Percentiles rank a stretch among this genome's conserved stretches.
phyloP scores from a whole-genome alignment of 2,797 vertebrate genomes.

The Monodelphis domestica region DNA sequence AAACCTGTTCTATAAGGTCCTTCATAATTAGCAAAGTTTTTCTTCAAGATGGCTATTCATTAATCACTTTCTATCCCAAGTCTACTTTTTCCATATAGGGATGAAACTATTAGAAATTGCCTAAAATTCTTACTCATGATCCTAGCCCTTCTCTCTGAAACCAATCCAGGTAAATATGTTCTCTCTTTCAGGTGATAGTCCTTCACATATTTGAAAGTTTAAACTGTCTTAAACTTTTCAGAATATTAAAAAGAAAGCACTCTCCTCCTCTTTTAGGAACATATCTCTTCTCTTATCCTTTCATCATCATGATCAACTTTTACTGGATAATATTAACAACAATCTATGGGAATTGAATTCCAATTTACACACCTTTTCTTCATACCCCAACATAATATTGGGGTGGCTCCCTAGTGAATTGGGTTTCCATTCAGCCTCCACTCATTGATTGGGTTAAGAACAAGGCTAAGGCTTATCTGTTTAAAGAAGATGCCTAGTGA shows the following conservation, averaged over 20 bases:
- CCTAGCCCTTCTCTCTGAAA: not conserved
- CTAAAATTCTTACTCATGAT: not conserved
- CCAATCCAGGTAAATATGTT: not conserved
- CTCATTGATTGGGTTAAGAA: too few species aligned
- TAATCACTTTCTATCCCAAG: not conserved
- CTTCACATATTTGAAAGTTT: too few species aligned
- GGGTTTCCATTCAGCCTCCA: too few species aligned
- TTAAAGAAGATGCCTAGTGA: too few species aligned
- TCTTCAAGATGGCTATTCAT: not conserved
- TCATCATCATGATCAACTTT: not conserved
- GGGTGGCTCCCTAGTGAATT: too few species aligned
- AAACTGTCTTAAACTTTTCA: not conserved
- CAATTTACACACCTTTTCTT: too few species aligned
- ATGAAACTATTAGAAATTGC: not conserved
- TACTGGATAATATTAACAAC: not conserved
- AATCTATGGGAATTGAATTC: too few species aligned
- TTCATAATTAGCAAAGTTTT: not conserved
- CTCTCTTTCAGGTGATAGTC: not conserved
- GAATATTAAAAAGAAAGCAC: not conserved
- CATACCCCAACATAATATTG: too few species aligned
- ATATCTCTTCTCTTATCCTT: not conserved
- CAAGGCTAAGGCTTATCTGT: too few species aligned
- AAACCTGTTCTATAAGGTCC: not conserved
- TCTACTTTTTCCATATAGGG: not conserved
- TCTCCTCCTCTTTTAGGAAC: not conserved